Evolutionary conservation across 2,888 invertebrate species (phyloP), one percentile per base, ranked within the genome.

Genomic region (Clunio marinus): DNA sequence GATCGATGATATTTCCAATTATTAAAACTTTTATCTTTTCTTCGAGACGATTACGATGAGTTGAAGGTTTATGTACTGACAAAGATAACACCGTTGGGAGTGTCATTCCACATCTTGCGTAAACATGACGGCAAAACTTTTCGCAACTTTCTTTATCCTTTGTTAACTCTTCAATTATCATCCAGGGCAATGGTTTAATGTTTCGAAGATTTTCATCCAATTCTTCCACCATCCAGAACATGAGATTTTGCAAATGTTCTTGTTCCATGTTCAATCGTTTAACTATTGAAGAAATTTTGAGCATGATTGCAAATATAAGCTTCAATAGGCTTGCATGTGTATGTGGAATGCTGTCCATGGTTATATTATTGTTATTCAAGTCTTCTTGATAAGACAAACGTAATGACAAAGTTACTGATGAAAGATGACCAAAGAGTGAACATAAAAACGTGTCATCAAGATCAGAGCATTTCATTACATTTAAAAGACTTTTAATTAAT

Each of bases 181-280:
- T n/a, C 62, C 62, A 62, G 2, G 35, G 10, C n/a, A 62, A 62
- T n/a, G 35, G 15, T 24, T 62, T 62, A 24, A n/a, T n/a, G n/a
- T n/a, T n/a, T n/a, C n/a, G n/a, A n/a, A n/a, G n/a, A n/a, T 41
- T 3, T 41, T 41, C 15, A 2, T n/a, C 3, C 10, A 10, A 2
- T 15, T 41, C 41, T 10, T 2, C 2, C 3, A n/a, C 15, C 10
- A 15, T 15, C 41, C 41, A 41, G 41, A 41, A 41, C 41, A 10
- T n/a, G 2, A 41, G 41, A 3, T 13, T 13, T 15, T 41, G 10
- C 4, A 41, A 2, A n/a, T 15, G 15, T 2, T 41, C 41, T 2
- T 5, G 10, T 10, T 10, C 15, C 41, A 41, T 3, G 2, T 41
- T n/a, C 41, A 41, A 41, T 3, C 2, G 2, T 10, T 41, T 41